phyloP scores from a whole-genome alignment of 2,113 vertebrate genomes.

The Aspidoscelis tigris region DNA sequence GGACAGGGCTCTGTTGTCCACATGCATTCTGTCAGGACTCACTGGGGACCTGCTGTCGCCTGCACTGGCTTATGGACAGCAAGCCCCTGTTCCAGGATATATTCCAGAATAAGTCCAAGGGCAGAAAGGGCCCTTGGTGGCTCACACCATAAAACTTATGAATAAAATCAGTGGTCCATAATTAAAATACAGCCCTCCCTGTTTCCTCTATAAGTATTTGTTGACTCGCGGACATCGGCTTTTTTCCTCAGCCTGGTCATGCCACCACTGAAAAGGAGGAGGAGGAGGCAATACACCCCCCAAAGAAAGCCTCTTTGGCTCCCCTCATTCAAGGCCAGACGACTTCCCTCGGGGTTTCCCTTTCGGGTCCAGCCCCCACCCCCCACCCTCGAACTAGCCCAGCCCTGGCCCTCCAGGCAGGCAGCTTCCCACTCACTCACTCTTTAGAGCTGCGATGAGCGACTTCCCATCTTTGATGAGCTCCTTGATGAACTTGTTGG shows the following conservation, averaged over 20 bases:
- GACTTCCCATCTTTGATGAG: slow-evolving; percentile 96
- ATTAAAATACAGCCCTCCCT: background rate
- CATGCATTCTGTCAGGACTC: no score
- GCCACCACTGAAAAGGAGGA: background rate
- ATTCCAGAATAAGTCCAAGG: no score
- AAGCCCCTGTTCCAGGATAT: no score
- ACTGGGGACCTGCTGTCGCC: no score
- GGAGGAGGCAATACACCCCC: no score
- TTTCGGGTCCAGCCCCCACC: background rate
- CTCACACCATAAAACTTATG: no score
- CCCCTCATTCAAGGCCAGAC: background rate
- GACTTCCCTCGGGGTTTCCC: background rate
- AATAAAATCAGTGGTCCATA: no score
- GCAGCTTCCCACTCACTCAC: slow-evolving; percentile 78
- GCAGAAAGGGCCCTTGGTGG: no score
- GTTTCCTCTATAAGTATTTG: background rate
- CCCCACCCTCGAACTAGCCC: background rate
- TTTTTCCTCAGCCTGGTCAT: background rate
- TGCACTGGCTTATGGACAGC: no score
- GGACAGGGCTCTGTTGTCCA: no score
- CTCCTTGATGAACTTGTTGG: slow-evolving; percentile 99
- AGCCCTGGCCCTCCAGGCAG: background rate
- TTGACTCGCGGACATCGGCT: background rate
- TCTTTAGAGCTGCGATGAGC: slow-evolving; percentile 89
- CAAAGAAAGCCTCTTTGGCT: no score